These are phyloP conservation scores for Caenorhabditis japonica DNA, from an alignment of 2,888 invertebrate genomes.

Conservation along the genomic window DNA sequence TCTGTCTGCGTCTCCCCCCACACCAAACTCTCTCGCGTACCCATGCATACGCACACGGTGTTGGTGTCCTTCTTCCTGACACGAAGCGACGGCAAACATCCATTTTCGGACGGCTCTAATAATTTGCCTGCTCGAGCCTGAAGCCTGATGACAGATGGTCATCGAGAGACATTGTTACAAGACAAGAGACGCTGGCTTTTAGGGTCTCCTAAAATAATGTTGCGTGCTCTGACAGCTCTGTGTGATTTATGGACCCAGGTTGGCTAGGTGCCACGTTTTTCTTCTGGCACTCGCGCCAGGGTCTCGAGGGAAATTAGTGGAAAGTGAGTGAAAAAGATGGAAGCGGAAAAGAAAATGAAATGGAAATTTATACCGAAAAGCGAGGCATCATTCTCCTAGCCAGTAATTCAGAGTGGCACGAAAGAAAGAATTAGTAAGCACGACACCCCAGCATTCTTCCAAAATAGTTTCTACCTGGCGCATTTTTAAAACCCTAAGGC, in stretches of 20 bases:
- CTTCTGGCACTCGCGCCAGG: slow-evolving; percentile 5
- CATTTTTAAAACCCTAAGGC: too few relatives aligned
- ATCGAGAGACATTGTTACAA: slow-evolving; percentile 4
- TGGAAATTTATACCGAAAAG: slow-evolving; percentile 52
- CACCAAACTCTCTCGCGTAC: slow-evolving; percentile 25
- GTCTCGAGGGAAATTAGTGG: slow-evolving; percentile 48
- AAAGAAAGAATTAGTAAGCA: slow-evolving; percentile 39
- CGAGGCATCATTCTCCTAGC: background rate
- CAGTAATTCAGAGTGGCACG: slow-evolving; percentile 38
- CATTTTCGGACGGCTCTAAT: slow-evolving; percentile 42
- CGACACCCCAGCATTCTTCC: too few relatives aligned
- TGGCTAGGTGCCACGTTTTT: background rate
- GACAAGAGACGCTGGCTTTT: slow-evolving; percentile 19
- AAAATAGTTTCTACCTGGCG: too few relatives aligned
- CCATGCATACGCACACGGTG: slow-evolving; percentile 42
- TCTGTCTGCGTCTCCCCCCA: slow-evolving; percentile 29
- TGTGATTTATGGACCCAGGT: slow-evolving; percentile 25
- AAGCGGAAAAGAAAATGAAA: slow-evolving; percentile 28
- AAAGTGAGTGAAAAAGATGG: slow-evolving; percentile 1
- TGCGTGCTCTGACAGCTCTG: slow-evolving; percentile 12
- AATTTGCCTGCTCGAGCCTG: slow-evolving; percentile 39
- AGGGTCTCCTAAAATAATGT: slow-evolving; percentile 35
- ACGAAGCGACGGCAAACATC: slow-evolving; percentile 36
- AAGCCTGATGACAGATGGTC: slow-evolving; percentile 51
- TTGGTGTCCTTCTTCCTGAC: slow-evolving; percentile 49